These are phyloP conservation scores for Eumerus sabulonum DNA, from an alignment of 2,888 invertebrate genomes.

Conservation along the genomic window DNA sequence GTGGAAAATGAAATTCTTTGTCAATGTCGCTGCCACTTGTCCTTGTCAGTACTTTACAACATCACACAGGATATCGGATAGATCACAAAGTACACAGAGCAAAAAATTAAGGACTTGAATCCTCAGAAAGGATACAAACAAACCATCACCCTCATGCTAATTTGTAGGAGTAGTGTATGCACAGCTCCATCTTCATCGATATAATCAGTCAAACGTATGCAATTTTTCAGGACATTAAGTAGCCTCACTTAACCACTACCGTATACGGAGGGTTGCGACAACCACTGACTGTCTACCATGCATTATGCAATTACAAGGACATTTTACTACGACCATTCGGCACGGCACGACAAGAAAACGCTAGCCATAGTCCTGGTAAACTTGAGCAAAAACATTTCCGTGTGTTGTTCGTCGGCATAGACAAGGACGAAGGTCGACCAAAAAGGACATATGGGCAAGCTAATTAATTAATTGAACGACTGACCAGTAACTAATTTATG, in stretches of 20 bases:
- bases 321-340: conserved; percentile 30
- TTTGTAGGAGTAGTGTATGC: conserved; percentile 25
- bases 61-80: conserved; percentile 44
- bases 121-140: conserved; percentile 40
- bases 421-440: neutral
- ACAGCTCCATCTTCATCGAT: conserved; percentile 15
- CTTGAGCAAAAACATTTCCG: conserved; percentile 29
- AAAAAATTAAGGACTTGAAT: too few species aligned
- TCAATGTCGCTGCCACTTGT: conserved; percentile 46
- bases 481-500: conserved; percentile 69
- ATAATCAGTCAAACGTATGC: conserved; percentile 66
- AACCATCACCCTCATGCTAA: conserved; percentile 55
- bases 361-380: conserved; percentile 15
- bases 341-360: neutral
- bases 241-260: conserved; percentile 61
- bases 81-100: conserved; percentile 20
- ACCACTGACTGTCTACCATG: conserved; percentile 28
- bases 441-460: conserved; percentile 54
- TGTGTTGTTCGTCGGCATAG: conserved; percentile 37
- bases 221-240: conserved; percentile 68
- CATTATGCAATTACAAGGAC: conserved; percentile 65
- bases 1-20: conserved; percentile 45
- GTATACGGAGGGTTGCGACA: conserved; percentile 23
- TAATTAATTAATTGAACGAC: conserved; percentile 69
- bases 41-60: conserved; percentile 41